Evolutionary conservation across 2,888 invertebrate genomes (phyloP), one percentile per base, ranked within the genome.

Genomic region (Neoaliturus tenellus): DNA sequence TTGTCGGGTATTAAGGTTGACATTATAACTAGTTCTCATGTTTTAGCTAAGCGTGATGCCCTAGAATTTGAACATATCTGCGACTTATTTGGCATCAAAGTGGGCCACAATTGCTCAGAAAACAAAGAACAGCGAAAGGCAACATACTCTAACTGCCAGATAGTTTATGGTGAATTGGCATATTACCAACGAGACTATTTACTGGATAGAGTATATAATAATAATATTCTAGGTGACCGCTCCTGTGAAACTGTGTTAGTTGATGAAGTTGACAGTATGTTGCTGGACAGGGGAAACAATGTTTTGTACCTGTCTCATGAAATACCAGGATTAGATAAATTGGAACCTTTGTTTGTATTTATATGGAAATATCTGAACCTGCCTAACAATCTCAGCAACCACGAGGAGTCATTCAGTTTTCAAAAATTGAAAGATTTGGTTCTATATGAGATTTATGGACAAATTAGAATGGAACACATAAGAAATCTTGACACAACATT

Each of bases 211-310:
- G 90, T 90, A 81, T 89, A 89, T 83, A 87, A 87, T 0, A 86
- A 89, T 84, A 89, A 89, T 31, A 88, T 89, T 20, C 81, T 88
- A 44, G 88, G 89, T 6, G 86, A 87, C 20, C 87, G 89, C 41
- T 85, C 81, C 8, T 88, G 88, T 82, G 86, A 87, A 14, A 87
- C 86, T 25, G 88, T 90, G 0, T 89, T 91, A 10, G 88, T 91
- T 3, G 91, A 91, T 84, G 91, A 91, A 87, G 91, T 91, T 0
- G 91, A 91, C 84, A 90, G 89, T 84, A 90, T 91, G 90, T 83
- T 91, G 41, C 87, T 91, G 3, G 91, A 91, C 86, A 90, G 90
- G 67, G 90, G 90, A 5, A 89, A 89, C 73, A 89, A 90, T 85
- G 89, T 90, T 48, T 87, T 90, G 3, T 90, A 90, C 81, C 86